Evolutionary conservation across 2,888 invertebrate genomes (phyloP).

Genomic region (Caenorhabditis sulstoni): DNA sequence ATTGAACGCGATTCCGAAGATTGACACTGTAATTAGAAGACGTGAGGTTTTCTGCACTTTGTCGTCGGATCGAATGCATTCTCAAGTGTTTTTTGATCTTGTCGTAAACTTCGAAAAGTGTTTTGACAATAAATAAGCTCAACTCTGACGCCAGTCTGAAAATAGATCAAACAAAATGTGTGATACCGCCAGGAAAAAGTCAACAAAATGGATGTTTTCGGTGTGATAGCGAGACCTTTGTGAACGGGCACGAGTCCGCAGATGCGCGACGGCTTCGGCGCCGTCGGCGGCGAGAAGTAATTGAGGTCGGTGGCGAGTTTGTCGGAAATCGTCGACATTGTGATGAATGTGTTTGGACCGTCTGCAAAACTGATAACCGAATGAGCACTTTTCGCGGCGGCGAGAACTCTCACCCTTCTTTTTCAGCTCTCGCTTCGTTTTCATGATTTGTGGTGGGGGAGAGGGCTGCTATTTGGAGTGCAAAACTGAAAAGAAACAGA

Average conservation of each 20-base stretch:
- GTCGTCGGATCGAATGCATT: too few relatives aligned
- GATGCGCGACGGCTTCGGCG: conserved; percentile 52
- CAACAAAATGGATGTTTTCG: too few relatives aligned
- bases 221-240: conserved; percentile 39
- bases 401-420: conserved; percentile 30
- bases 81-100: neutral
- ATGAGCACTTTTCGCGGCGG: neutral
- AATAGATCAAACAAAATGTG: neutral
- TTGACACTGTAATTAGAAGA: conserved; percentile 46
- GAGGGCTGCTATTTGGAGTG: too few relatives aligned
- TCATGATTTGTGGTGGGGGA: conserved; percentile 14
- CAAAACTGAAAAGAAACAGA: neutral
- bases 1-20: conserved; percentile 58
- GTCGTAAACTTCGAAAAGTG: neutral
- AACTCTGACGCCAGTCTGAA: too few relatives aligned
- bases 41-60: too few relatives aligned
- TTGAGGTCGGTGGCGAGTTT: conserved; percentile 58
- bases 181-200: too few relatives aligned
- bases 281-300: conserved; percentile 41
- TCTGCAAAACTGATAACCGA: conserved; percentile 8
- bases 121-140: too few relatives aligned
- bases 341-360: conserved; percentile 43
- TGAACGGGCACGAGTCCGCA: conserved; percentile 56
- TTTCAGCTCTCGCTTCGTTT: conserved; percentile 28
- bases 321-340: conserved; percentile 61